Evolutionary conservation across 2,797 vertebrate genomes (phyloP).

Genomic region (Crenuchus spilurus): DNA sequence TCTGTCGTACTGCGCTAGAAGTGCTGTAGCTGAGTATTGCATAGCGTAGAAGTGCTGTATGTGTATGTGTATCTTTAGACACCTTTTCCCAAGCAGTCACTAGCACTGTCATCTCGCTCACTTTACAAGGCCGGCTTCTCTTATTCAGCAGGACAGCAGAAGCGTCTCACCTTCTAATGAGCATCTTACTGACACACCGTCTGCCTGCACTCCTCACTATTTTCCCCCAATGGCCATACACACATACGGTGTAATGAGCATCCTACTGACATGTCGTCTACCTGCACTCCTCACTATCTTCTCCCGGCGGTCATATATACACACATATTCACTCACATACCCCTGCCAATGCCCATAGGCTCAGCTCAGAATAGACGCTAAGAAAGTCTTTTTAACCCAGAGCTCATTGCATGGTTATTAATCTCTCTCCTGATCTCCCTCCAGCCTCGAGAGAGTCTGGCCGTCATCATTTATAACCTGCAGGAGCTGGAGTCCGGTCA

Average conservation of each 20-base stretch:
- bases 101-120: not conserved
- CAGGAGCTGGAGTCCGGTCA: constrained; percentile 19
- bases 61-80: constrained; percentile 2
- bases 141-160: not conserved
- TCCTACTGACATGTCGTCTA: not conserved
- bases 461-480: constrained; percentile 35
- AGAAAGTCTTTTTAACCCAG: not conserved
- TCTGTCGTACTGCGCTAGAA: not conserved
- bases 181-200: not conserved
- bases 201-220: not conserved
- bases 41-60: not conserved
- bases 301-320: not conserved
- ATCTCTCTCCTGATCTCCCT: constrained; percentile 32
- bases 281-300: not conserved
- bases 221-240: not conserved
- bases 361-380: constrained; percentile 4
- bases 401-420: constrained; percentile 34
- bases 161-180: constrained; percentile 1
- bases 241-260: constrained; percentile 9
- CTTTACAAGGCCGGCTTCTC: not conserved
- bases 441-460: constrained; percentile 3
- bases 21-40: not conserved
- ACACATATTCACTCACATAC: not conserved
- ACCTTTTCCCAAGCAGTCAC: not conserved
- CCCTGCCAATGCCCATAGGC: not conserved